These are phyloP conservation scores for Cantharis rustica DNA, from an alignment of 2,888 invertebrate genomes.

Conservation along the genomic window DNA sequence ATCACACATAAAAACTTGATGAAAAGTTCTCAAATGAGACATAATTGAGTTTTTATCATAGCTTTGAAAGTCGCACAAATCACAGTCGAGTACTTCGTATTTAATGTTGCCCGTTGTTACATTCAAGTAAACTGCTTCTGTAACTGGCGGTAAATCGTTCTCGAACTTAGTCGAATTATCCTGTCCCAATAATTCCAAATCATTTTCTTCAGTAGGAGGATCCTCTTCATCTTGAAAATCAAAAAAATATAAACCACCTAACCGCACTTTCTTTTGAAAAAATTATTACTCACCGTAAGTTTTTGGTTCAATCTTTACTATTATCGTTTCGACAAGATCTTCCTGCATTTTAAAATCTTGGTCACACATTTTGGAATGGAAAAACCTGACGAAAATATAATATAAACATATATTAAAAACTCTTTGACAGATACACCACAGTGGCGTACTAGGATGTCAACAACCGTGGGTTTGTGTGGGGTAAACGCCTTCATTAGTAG, in stretches of 20 bases:
- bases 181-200: not conserved
- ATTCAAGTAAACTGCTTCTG: not conserved
- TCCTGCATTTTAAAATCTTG: not conserved
- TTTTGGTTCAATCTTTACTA: not conserved
- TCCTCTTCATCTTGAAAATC: not conserved
- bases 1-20: not conserved
- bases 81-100: not conserved
- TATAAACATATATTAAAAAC: not conserved
- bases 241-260: not conserved
- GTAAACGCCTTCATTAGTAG: no score
- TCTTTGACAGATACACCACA: not conserved
- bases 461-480: no score
- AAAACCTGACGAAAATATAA: not conserved
- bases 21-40: not conserved
- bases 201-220: not conserved
- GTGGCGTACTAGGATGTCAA: no score
- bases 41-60: not conserved
- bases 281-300: not conserved
- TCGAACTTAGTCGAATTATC: not conserved
- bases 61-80: not conserved
- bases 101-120: not conserved
- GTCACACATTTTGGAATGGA: not conserved
- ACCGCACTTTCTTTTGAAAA: not conserved
- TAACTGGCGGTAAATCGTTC: not conserved
- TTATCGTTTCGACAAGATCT: not conserved